Base-by-base conservation (phyloP, 2,888 invertebrate genomes). In the Polymixis lichenea region DNA sequence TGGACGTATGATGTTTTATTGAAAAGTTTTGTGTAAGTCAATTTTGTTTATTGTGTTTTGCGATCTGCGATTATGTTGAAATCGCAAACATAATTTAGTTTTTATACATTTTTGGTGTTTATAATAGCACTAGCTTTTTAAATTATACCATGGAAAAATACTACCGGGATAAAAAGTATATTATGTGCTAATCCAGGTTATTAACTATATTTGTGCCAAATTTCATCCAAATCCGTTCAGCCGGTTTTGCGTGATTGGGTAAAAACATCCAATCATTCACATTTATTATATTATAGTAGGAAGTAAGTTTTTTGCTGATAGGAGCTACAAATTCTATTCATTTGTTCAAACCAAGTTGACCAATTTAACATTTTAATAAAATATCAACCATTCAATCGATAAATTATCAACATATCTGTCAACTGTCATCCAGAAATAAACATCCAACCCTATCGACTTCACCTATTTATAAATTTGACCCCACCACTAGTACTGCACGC, bases 401-500 rank as follows among this genome's bases (percentile, higher is more conserved):
- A 17, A 25, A 15, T 17, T 8, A 28, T 7, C 17, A 7, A 58
- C 25, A 56, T 25, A 56, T 25, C 25, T 56, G 25, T 25, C 7
- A 56, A 28, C 19, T 80, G 22, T 72, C 15, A 61, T 67, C 49
- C 22, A 62, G 28, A 81, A 85, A 84, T 66, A 80, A 66, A 0
- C 4, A 1, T 3, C 2, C 56, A 22, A 38, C 83, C 61, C 61
- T 71, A 78, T 81, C 82, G 82, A 76, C 69, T 49, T 73, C 13
- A 17, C 1, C 38, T 84, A 78, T 85, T 72, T 71, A 78, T 81
- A 80, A 22, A 11, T 49, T 43, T 56, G 22, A 46, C 75, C 82
- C 72, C 85, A 71, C 68, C 85, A 80, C 85, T 81, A 87, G 72
- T 38, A 38, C 43, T 80, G 78, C 71, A 64, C 65, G 61, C 43